Evolutionary conservation across 2,113 vertebrate genomes (phyloP).

Genomic region (Anhinga rufa): DNA sequence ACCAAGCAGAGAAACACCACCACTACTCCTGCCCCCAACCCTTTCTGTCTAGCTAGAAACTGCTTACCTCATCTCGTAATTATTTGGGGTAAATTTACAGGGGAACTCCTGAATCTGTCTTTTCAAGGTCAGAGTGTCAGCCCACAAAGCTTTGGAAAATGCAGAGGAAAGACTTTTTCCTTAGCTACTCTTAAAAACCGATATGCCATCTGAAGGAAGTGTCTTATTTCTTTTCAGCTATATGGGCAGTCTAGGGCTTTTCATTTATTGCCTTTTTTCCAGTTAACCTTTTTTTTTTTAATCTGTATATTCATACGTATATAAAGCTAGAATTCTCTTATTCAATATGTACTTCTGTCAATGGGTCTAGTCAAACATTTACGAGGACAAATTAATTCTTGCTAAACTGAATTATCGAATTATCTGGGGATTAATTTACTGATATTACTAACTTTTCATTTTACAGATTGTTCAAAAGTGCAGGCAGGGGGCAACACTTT

Average conservation of each 20-base stretch:
- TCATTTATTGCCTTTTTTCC: not conserved
- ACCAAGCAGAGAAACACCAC: not conserved
- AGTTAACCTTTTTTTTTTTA: not conserved
- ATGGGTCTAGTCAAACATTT: not conserved
- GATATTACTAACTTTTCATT: not conserved
- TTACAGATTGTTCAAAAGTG: not conserved
- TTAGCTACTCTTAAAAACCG: not conserved
- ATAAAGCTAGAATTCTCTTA: not conserved
- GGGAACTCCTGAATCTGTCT: not conserved
- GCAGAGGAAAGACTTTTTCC: not conserved
- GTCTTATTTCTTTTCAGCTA: not conserved
- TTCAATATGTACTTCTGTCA: not conserved
- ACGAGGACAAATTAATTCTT: not conserved
- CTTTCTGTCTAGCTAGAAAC: not conserved
- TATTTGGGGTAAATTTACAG: not conserved
- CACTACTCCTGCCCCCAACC: rapidly evolving
- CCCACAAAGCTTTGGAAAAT: not conserved
- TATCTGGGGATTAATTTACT: not conserved
- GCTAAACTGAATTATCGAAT: not conserved
- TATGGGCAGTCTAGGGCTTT: not conserved
- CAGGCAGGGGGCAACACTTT: rapidly evolving
- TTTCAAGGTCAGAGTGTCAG: not conserved
- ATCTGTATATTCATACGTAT: not conserved
- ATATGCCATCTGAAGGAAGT: not conserved
- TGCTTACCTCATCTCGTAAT: not conserved